Conservation (phyloP, 2,888 invertebrate genomes). For the Hemithea aestivaria region DNA sequence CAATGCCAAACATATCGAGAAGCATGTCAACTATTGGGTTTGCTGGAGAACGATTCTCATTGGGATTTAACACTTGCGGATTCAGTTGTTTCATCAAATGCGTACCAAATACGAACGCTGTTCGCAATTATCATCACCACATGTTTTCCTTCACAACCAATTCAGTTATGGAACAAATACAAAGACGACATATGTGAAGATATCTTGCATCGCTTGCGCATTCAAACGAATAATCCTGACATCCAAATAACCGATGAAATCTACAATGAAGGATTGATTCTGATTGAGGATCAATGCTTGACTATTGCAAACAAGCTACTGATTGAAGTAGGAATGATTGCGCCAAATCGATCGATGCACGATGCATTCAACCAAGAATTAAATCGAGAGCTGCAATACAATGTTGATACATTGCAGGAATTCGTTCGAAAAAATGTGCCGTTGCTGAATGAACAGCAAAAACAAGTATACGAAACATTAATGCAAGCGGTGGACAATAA, state of each 20-base stretch:
- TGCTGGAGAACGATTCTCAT: not conserved
- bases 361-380: conserved; percentile 28
- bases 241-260: conserved; percentile 11
- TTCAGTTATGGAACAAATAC: too few species aligned
- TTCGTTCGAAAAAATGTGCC: conserved; percentile 24
- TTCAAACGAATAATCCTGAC: too few species aligned
- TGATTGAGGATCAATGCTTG: conserved; percentile 27
- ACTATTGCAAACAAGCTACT: conserved; percentile 27
- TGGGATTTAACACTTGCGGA: too few species aligned
- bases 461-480: conserved; percentile 27
- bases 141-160: too few species aligned
- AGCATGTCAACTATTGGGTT: conserved; percentile 21
- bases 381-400: conserved; percentile 21
- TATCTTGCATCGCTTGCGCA: too few species aligned
- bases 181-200: too few species aligned
- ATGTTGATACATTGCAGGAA: conserved; percentile 24
- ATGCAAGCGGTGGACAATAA: conserved; percentile 28
- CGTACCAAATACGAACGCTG: too few species aligned
- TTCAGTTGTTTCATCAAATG: too few species aligned
- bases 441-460: conserved; percentile 27
- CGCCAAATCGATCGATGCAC: conserved; percentile 24
- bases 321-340: conserved; percentile 26
- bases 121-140: too few species aligned
- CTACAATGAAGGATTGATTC: conserved; percentile 27
- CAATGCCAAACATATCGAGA: conserved; percentile 14